Conservation (phyloP, 2,113 vertebrate genomes). For the Myiozetetes cayanensis region DNA sequence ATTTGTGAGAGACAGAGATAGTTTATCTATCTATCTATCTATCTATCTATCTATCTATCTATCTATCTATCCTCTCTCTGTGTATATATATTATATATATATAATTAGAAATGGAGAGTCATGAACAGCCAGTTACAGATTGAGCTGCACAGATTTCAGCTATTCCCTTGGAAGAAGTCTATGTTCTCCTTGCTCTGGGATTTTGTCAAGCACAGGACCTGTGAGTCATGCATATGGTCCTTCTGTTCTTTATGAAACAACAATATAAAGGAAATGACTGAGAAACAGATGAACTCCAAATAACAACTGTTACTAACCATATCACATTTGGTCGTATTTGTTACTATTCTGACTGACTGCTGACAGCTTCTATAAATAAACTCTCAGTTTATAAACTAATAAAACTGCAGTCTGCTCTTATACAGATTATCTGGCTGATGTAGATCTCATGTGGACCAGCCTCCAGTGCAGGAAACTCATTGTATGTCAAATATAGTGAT, state of each 20-base stretch:
- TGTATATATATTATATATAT: background rate
- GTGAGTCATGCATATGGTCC: fast-evolving
- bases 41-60: background rate
- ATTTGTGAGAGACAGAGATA: background rate
- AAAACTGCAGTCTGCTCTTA: background rate
- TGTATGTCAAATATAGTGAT: background rate
- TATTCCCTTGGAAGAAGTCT: background rate
- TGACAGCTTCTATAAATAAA: background rate
- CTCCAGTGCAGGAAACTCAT: background rate
- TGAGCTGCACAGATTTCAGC: background rate
- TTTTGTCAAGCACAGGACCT: background rate
- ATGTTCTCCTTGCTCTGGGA: background rate
- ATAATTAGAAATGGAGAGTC: background rate
- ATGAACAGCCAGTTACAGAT: background rate
- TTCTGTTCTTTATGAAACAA: background rate
- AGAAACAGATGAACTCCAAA: background rate
- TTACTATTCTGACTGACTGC: background rate
- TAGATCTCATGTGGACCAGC: background rate
- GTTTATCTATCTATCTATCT: background rate
- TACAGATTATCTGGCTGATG: background rate
- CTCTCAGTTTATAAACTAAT: background rate
- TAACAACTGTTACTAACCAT: background rate
- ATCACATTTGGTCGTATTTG: background rate
- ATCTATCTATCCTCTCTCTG: too few relatives aligned
- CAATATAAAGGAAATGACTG: background rate